These are phyloP conservation scores for Etia nguti DNA, from an alignment of 2,113 vertebrate species.

Conservation along the genomic window DNA sequence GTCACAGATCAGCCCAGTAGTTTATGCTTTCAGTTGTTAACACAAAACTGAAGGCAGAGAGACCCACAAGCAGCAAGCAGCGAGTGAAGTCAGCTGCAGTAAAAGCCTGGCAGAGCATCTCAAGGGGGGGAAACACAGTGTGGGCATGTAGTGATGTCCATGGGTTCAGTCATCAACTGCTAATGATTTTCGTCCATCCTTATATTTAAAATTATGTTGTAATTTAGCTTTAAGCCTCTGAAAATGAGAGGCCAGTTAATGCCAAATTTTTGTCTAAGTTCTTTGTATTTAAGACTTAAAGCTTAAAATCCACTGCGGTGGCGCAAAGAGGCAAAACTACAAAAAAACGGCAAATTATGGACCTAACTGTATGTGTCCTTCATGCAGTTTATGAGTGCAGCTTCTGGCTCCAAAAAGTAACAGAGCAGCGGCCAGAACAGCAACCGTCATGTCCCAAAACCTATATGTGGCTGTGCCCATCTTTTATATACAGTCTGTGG, in stretches of 20 bases:
- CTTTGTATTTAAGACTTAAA: neutral
- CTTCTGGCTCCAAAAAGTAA: neutral
- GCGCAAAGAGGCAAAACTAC: neutral
- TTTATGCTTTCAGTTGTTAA: no score
- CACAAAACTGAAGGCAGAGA: no score
- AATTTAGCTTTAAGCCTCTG: neutral
- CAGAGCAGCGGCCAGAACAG: no score
- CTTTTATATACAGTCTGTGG: neutral
- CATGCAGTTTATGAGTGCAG: neutral
- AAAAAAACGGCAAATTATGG: neutral
- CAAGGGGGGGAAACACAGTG: no score
- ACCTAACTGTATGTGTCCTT: neutral
- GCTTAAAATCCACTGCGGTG: neutral
- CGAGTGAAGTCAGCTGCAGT: no score
- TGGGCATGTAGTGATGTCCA: no score
- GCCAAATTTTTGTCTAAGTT: neutral
- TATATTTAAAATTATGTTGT: neutral
- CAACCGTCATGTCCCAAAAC: neutral
- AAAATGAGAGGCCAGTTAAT: rapidly evolving
- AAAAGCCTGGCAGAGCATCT: no score
- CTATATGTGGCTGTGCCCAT: neutral
- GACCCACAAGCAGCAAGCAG: neutral
- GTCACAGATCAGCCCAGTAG: neutral
- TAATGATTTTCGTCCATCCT: neutral
- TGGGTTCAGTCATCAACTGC: no score